Percentiles rank a stretch among this genome's conserved stretches.
Evolutionary conservation across 2,888 invertebrate species (phyloP).

Genomic region (Drosophila siamana): DNA sequence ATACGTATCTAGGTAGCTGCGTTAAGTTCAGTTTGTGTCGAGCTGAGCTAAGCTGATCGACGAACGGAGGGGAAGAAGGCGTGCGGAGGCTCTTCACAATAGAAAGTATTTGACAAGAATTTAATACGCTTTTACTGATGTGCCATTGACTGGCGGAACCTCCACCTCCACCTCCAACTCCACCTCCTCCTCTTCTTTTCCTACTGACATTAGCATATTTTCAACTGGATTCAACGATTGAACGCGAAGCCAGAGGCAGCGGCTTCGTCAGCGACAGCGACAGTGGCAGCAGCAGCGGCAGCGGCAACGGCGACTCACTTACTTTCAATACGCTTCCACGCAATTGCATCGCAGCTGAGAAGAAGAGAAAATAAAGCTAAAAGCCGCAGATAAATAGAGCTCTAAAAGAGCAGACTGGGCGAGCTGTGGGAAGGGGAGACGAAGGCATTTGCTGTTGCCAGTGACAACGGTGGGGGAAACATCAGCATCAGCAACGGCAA

Average conservation of each 20-base stretch:
- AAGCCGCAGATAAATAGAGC: constrained; percentile 47
- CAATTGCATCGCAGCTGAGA: constrained; percentile 70
- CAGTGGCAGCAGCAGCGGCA: neutral
- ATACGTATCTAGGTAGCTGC: constrained; percentile 14
- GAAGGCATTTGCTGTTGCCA: constrained; percentile 25
- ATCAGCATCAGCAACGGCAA: constrained; percentile 14
- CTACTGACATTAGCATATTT: constrained; percentile 68
- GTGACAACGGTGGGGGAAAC: constrained; percentile 38
- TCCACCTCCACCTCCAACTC: constrained; percentile 8
- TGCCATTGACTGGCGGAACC: constrained; percentile 55
- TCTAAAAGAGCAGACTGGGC: neutral
- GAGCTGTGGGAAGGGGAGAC: neutral
- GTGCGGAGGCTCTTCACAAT: constrained; percentile 44
- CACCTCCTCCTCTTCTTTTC: neutral
- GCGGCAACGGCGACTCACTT: constrained; percentile 33
- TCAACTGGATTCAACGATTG: constrained; percentile 25
- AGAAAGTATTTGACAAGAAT: constrained; percentile 71
- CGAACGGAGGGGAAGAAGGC: constrained; percentile 6
- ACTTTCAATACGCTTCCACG: constrained; percentile 74
- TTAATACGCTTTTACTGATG: constrained; percentile 69
- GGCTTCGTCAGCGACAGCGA: neutral
- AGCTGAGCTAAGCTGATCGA: neutral
- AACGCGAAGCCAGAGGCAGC: constrained; percentile 1
- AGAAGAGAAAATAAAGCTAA: constrained; percentile 34
- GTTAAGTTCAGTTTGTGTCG: too few relatives aligned